These are phyloP conservation scores for Mycteria americana DNA, from an alignment of 2,797 vertebrate species.

Conservation along the genomic window DNA sequence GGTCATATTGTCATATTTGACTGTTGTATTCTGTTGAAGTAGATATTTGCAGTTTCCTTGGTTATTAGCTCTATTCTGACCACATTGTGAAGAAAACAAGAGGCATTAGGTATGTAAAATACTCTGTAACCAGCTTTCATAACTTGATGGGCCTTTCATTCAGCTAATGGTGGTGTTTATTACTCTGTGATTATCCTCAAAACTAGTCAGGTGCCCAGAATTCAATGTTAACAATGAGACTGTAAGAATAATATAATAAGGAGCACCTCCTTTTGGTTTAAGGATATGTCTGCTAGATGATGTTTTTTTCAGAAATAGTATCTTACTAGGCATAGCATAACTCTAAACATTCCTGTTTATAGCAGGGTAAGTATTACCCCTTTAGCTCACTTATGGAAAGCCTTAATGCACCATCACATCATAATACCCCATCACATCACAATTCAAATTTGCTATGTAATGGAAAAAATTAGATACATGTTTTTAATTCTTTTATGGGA, in stretches of 20 bases:
- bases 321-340: neutral
- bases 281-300: neutral
- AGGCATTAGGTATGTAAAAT: neutral
- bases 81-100: neutral
- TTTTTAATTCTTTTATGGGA: neutral
- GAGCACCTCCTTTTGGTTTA: neutral
- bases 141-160: neutral
- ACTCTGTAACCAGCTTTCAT: neutral
- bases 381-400: neutral
- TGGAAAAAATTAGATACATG: neutral
- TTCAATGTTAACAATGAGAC: neutral
- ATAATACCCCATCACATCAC: neutral
- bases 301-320: neutral
- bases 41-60: slow-evolving; percentile 42
- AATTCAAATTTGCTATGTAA: neutral
- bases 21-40: neutral
- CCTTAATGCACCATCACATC: neutral
- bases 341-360: neutral
- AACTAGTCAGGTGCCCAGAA: neutral
- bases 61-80: slow-evolving; percentile 31
- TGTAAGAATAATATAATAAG: neutral
- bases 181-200: neutral
- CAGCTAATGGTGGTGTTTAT: neutral
- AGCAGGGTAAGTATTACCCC: neutral
- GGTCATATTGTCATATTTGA: neutral